Conservation (phyloP, 2,113 vertebrate species). For the Scomber scombrus region DNA sequence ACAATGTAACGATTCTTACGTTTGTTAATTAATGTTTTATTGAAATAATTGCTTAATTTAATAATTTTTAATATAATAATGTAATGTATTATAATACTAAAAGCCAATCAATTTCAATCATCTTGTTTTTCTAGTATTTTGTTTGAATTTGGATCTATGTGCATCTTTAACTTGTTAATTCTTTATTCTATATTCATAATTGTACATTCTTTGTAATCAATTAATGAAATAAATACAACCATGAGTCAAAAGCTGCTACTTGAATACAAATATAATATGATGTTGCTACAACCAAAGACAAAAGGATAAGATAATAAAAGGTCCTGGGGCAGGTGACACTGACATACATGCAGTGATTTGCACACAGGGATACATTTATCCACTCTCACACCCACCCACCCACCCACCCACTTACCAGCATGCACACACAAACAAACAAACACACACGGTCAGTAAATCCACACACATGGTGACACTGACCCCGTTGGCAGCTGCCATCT, state of each 20-base stretch:
- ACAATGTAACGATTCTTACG: too few relatives aligned
- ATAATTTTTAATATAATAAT: background rate
- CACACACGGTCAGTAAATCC: slow-evolving; percentile 13
- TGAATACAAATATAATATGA: background rate
- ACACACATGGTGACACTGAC: slow-evolving; percentile 87
- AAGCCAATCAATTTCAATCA: too few relatives aligned
- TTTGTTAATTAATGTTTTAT: background rate
- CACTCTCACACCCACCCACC: background rate
- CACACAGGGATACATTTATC: background rate
- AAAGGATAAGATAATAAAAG: slow-evolving; percentile 2
- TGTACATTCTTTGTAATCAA: background rate
- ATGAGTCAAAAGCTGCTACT: background rate
- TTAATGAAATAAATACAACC: background rate
- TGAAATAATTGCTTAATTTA: background rate
- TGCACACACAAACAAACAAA: slow-evolving; percentile 42
- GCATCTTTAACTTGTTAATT: background rate
- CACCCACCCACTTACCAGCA: slow-evolving; percentile 4
- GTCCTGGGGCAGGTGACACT: slow-evolving; percentile 24
- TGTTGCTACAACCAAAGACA: background rate
- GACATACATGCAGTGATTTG: slow-evolving; percentile 15
- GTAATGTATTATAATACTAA: background rate
- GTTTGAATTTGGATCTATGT: background rate
- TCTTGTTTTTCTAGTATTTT: background rate
- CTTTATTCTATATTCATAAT: background rate
- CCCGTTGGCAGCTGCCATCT: slow-evolving; percentile 99